These are phyloP conservation scores for Dryobotodes eremita DNA, from an alignment of 2,888 invertebrate species.

Conservation along the genomic window DNA sequence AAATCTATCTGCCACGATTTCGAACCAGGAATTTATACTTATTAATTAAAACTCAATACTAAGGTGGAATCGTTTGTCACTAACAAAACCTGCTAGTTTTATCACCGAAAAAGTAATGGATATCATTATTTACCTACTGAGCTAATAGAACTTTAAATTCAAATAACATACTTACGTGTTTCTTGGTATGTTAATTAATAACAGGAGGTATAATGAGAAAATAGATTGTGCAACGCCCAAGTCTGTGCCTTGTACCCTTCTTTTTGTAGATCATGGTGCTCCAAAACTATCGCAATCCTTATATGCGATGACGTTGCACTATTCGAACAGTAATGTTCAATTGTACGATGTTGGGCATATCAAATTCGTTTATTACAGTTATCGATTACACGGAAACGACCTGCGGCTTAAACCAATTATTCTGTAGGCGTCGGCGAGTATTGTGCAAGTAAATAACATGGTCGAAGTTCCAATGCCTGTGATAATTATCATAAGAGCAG, in stretches of 20 bases:
- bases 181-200: not conserved
- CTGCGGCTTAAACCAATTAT: constrained; percentile 70
- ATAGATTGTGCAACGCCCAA: not conserved
- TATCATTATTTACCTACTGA: not conserved
- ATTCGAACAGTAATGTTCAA: constrained; percentile 40
- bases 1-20: not conserved
- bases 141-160: constrained; percentile 18
- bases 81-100: constrained; percentile 19
- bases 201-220: not conserved
- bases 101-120: not conserved
- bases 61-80: constrained; percentile 11
- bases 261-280: not conserved
- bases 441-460: constrained; percentile 81
- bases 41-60: not conserved
- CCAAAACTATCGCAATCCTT: constrained; percentile 7
- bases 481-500: constrained; percentile 79
- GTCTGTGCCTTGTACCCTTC: not conserved
- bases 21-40: not conserved
- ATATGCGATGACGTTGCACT: constrained; percentile 48
- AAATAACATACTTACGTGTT: not conserved
- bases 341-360: constrained; percentile 38
- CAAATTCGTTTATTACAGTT: constrained; percentile 60
- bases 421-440: constrained; percentile 69
- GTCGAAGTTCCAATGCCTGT: constrained; percentile 72
- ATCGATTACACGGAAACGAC: constrained; percentile 72